Base-by-base conservation (phyloP, 1,140 invertebrate genomes). In the Galendromus occidentalis region DNA sequence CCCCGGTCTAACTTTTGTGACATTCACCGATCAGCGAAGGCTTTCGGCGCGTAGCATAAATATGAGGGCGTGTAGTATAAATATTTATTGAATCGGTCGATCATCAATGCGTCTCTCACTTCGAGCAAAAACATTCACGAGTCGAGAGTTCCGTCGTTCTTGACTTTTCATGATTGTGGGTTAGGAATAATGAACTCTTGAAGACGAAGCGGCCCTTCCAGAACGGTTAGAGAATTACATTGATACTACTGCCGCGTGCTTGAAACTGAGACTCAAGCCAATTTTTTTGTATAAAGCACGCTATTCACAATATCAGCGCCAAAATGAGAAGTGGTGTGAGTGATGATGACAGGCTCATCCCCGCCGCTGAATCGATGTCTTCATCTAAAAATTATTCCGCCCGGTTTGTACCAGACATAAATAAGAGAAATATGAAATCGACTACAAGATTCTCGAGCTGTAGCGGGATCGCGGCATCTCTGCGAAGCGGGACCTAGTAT, bases 401-500 rank as follows among this genome's bases (percentile, higher is more conserved):
- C n/a, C n/a, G 7, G 45, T 28, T 28, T 14, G n/a, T n/a, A n/a
- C n/a, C n/a, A n/a, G 18, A 47, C 45, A 7, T 47, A 14, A 47
- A 47, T 47, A 17, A 47, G 7, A 14, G 28, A 7, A 47, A 6
- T 14, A 4, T 22, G 5, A 47, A 4, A 20, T 47, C 18, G 28
- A 7, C 45, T 22, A 47, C 4, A 47, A 6, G 5, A 17, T 20
- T 47, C 7, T 14, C 18, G 18, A 20, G 28, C 4, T 28, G 28
- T 5, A 20, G 28, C 25, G 7, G 5, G 18, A 6, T 28, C 14
- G 45, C 25, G 28, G 14, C 18, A 5, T 4, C 7, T 25, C 22
- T 22, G 88, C 71, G 42, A 77, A 73, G 65, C 29, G 64, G 20
- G 14, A 55, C 44, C 44, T 44, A 68, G 44, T 65, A 68, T 67